phyloP scores from a whole-genome alignment of 2,888 invertebrate genomes.

The Platycheirus rosarum region DNA sequence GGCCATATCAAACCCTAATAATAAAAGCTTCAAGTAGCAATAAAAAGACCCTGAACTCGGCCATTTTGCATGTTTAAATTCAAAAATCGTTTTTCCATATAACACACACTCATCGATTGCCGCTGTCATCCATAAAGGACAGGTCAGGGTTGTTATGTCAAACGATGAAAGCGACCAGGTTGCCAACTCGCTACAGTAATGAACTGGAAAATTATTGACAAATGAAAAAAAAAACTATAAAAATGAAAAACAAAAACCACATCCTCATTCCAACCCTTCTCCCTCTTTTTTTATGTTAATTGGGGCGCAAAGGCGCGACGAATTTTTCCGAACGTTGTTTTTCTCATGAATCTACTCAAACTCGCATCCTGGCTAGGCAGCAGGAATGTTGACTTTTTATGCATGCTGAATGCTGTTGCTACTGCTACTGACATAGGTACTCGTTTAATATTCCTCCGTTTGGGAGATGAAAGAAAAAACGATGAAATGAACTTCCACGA shows the following conservation, averaged over 20 bases:
- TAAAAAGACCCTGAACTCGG: conserved; percentile 49
- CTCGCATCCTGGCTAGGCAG: conserved; percentile 9
- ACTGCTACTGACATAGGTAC: conserved; percentile 45
- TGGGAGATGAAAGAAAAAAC: conserved; percentile 33
- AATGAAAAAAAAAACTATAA: conserved; percentile 3
- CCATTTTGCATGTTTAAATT: conserved; percentile 39
- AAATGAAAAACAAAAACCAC: neutral
- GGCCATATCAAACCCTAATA: neutral
- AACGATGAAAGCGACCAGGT: conserved; percentile 47
- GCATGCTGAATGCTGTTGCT: neutral
- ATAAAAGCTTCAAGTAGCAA: conserved; percentile 51
- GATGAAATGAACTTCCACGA: conserved; percentile 54
- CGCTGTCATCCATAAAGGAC: conserved; percentile 36
- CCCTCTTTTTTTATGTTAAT: conserved; percentile 46
- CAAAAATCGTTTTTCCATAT: conserved; percentile 31
- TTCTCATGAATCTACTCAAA: conserved; percentile 37
- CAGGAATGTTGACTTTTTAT: conserved; percentile 22
- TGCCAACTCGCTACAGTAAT: conserved; percentile 61
- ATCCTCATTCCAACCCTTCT: conserved; percentile 35
- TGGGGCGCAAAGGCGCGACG: conserved; percentile 68
- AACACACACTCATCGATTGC: conserved; percentile 13
- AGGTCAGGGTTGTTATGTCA: conserved; percentile 65
- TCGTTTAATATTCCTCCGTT: conserved; percentile 38
- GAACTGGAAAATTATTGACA: conserved; percentile 45
- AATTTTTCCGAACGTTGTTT: conserved; percentile 48